A percentile compares a stretch with the other conserved stretches of the same genome.
Conservation (phyloP, 2,888 invertebrate genomes). For the Cryptus armator region DNA sequence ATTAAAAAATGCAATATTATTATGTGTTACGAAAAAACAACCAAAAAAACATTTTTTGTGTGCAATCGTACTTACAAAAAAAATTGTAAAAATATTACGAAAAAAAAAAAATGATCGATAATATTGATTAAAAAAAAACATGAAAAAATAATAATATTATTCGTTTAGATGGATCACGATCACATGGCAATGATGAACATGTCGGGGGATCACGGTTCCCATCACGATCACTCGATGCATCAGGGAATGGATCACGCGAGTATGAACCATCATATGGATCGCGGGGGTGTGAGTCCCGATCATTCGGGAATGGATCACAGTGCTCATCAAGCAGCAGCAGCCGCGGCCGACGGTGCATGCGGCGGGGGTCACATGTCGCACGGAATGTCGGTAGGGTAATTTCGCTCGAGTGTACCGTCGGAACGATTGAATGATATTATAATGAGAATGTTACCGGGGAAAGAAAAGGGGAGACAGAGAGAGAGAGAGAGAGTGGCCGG, state of each 20-base stretch:
- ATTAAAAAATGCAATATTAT: too few relatives aligned
- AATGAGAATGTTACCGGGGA: conserved; percentile 17
- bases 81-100: too few relatives aligned
- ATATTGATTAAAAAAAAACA: neutral
- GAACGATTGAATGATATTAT: conserved; percentile 23
- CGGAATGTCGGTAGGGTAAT: conserved; percentile 80
- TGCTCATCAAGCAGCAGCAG: conserved; percentile 53
- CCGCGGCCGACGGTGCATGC: conserved; percentile 51
- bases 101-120: neutral
- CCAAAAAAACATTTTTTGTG: too few relatives aligned
- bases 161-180: conserved; percentile 76
- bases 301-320: conserved; percentile 69
- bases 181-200: conserved; percentile 74
- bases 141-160: neutral
- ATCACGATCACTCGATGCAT: conserved; percentile 70
- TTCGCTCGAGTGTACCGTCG: neutral
- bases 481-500: neutral
- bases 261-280: conserved; percentile 73
- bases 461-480: neutral
- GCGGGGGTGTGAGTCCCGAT: conserved; percentile 59
- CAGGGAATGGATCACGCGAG: conserved; percentile 69
- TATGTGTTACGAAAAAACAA: too few relatives aligned
- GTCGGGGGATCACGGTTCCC: conserved; percentile 69
- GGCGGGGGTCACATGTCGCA: conserved; percentile 72
- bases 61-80: too few relatives aligned